These are phyloP conservation scores for Pectinophora gossypiella DNA, from an alignment of 1,140 invertebrate species.

Conservation along the genomic window DNA sequence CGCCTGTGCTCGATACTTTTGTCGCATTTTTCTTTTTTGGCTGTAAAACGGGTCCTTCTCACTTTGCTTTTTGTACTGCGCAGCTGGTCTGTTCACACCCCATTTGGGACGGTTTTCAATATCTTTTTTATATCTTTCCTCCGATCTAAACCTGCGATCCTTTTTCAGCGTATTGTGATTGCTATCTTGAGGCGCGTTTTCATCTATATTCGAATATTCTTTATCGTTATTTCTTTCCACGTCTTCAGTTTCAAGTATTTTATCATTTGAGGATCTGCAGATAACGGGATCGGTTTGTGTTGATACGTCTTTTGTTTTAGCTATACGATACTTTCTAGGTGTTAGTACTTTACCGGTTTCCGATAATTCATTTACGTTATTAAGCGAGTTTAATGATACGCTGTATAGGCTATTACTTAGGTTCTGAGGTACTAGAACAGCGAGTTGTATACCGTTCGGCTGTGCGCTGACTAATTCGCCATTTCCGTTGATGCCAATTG, in stretches of 20 bases:
- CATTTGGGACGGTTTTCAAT: conserved; percentile 80
- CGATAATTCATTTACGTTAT: conserved; percentile 36
- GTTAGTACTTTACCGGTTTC: conserved; percentile 74
- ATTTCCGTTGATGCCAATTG: conserved; percentile 56
- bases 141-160: conserved; percentile 70
- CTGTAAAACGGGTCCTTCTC: conserved; percentile 85
- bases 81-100: conserved; percentile 81
- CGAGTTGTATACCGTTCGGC: conserved; percentile 72
- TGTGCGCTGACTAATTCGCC: conserved; percentile 54
- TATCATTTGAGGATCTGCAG: conserved; percentile 30
- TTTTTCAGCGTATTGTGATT: conserved; percentile 61
- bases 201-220: conserved; percentile 66
- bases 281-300: conserved; percentile 80
- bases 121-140: conserved; percentile 72
- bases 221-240: conserved; percentile 46
- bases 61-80: conserved; percentile 85
- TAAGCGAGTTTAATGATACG: conserved; percentile 53
- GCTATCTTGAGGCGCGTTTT: conserved; percentile 68
- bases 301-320: conserved; percentile 76
- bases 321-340: conserved; percentile 77
- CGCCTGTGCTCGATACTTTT: conserved; percentile 71
- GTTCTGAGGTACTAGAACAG: conserved; percentile 74
- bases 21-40: conserved; percentile 78
- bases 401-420: conserved; percentile 56
- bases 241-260: conserved; percentile 41